phyloP scores from a whole-genome alignment of 2,888 invertebrate genomes.

The Hyalella azteca region DNA sequence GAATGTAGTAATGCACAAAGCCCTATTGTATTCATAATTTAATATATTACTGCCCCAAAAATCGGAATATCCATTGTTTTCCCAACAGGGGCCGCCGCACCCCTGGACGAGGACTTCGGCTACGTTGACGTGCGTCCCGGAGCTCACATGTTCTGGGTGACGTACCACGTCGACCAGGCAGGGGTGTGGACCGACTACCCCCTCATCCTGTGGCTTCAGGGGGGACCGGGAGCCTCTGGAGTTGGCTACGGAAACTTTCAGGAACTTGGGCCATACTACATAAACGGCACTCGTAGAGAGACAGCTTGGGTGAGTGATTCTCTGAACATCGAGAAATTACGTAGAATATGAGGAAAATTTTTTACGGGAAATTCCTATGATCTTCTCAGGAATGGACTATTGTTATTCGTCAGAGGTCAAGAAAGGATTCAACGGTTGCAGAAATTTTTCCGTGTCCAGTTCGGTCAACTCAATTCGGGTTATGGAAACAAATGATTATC shows the following conservation, averaged over 20 bases:
- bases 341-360: neutral
- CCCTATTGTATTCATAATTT: neutral
- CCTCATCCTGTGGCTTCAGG: conserved; percentile 83
- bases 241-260: conserved; percentile 77
- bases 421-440: no score
- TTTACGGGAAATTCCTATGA: neutral
- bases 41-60: neutral
- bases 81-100: conserved; percentile 13
- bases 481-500: no score
- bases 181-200: conserved; percentile 63
- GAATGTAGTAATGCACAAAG: no score
- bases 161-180: conserved; percentile 71
- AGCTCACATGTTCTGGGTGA: conserved; percentile 87
- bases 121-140: conserved; percentile 75
- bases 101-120: conserved; percentile 66
- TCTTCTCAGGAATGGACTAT: no score
- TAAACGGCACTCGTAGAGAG: conserved; percentile 63
- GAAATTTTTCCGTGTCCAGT: no score
- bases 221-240: conserved; percentile 80
- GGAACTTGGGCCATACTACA: conserved; percentile 81
- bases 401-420: no score
- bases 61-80: neutral
- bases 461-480: no score
- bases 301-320: conserved; percentile 48
- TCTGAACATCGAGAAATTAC: neutral